Evolutionary conservation across 2,888 invertebrate species (phyloP).

Genomic region (Abrostola triplasia): DNA sequence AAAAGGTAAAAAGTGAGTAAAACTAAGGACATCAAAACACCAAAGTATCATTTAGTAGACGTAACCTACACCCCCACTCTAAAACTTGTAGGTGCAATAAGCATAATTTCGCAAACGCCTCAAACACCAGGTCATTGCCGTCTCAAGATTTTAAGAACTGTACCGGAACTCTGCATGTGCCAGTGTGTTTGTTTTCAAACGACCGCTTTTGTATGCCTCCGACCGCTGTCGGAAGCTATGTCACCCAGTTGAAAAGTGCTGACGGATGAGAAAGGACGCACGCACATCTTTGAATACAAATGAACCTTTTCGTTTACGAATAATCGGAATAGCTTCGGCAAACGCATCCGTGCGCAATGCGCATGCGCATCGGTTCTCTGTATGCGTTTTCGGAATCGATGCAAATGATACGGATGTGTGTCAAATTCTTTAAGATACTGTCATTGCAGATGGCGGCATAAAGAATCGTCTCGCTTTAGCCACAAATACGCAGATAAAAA

Average conservation of each 20-base stretch:
- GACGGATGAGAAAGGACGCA: constrained; percentile 38
- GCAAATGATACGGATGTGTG: constrained; percentile 26
- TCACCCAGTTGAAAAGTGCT: constrained; percentile 46
- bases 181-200: constrained; percentile 20
- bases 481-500: too few species aligned
- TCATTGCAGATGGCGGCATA: too few species aligned
- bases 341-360: constrained; percentile 22
- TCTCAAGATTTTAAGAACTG: neutral
- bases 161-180: constrained; percentile 8
- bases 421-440: constrained; percentile 21
- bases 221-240: constrained; percentile 37
- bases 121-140: neutral
- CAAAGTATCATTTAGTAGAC: neutral
- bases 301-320: constrained; percentile 29
- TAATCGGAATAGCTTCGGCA: constrained; percentile 28
- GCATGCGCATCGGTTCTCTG: constrained; percentile 9
- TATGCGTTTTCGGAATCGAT: constrained; percentile 18
- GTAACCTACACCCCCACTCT: too few species aligned
- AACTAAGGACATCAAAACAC: too few species aligned
- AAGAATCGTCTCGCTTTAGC: too few species aligned
- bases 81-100: neutral
- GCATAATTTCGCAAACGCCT: too few species aligned
- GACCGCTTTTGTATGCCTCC: constrained; percentile 25
- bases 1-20: too few species aligned
- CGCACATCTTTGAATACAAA: constrained; percentile 43